These are phyloP conservation scores for Eulemur macaco DNA, from an alignment of 2,113 vertebrate species.

Conservation along the genomic window DNA sequence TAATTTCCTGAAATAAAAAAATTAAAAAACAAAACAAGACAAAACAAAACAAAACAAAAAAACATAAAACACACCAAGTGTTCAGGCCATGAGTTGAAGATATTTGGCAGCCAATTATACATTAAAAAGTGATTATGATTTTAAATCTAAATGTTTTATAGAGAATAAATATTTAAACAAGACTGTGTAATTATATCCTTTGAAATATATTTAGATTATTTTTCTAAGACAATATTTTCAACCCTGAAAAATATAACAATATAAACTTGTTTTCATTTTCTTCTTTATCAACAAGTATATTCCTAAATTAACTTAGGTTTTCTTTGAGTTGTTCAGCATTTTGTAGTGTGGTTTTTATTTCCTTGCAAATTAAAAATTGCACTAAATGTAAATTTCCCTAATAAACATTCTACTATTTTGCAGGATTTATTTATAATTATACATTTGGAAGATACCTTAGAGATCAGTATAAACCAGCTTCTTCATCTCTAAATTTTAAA, in stretches of 20 bases:
- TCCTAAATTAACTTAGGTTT: background rate
- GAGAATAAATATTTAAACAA: background rate
- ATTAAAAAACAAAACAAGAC: too few relatives aligned
- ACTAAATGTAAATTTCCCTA: background rate
- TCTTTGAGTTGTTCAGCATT: background rate
- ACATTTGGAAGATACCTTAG: background rate
- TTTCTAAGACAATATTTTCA: constrained; percentile 14
- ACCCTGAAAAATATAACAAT: background rate
- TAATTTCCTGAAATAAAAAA: too few relatives aligned
- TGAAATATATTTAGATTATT: background rate
- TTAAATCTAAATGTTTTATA: background rate
- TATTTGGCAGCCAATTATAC: background rate
- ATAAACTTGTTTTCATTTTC: background rate
- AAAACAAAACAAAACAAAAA: background rate
- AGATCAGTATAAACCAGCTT: background rate
- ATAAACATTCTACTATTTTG: background rate
- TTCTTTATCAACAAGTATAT: background rate
- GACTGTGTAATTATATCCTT: background rate
- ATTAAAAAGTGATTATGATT: background rate
- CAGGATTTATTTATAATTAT: background rate
- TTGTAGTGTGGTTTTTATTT: background rate
- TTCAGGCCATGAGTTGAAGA: background rate
- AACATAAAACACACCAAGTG: background rate
- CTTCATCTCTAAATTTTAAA: background rate
- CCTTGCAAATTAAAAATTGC: background rate